phyloP scores from a whole-genome alignment of 1,140 invertebrate species.

The Calycopis cecrops region DNA sequence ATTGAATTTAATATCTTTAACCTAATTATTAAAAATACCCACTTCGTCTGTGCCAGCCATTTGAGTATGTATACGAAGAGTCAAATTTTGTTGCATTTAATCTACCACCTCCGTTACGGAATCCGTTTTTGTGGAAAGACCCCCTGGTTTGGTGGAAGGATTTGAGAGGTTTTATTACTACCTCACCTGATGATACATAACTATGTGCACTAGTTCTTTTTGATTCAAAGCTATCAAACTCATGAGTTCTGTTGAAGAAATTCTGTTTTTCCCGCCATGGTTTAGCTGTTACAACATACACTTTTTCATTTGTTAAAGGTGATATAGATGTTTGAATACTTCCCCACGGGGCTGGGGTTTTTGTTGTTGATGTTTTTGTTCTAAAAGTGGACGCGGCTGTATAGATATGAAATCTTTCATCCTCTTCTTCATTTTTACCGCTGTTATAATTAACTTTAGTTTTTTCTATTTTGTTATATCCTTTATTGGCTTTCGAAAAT shows the following conservation, averaged over 20 bases:
- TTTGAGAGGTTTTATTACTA: constrained; percentile 76
- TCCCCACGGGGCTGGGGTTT: constrained; percentile 76
- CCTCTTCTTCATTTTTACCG: constrained; percentile 36
- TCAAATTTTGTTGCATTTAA: constrained; percentile 50
- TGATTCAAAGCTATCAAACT: constrained; percentile 46
- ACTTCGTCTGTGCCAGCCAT: constrained; percentile 76
- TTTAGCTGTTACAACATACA: constrained; percentile 86
- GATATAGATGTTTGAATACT: constrained; percentile 81
- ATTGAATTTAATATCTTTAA: no score
- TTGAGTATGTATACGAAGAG: constrained; percentile 56
- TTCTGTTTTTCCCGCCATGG: constrained; percentile 61
- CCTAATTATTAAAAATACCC: constrained; percentile 34
- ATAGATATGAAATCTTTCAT: constrained; percentile 53
- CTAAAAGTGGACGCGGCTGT: constrained; percentile 60
- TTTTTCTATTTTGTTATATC: constrained; percentile 50
- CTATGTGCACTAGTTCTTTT: constrained; percentile 44
- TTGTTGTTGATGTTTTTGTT: constrained; percentile 48
- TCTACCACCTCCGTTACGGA: constrained; percentile 1
- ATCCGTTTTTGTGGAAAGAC: constrained; percentile 21
- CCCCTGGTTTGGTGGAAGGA: constrained; percentile 76
- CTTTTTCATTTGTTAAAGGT: constrained; percentile 83
- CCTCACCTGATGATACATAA: constrained; percentile 38
- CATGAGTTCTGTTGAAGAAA: constrained; percentile 23
- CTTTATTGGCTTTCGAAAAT: constrained; percentile 36
- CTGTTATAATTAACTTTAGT: constrained; percentile 38